Evolutionary conservation across 2,797 vertebrate species (phyloP).

Genomic region (Melanotaenia maccullochi): DNA sequence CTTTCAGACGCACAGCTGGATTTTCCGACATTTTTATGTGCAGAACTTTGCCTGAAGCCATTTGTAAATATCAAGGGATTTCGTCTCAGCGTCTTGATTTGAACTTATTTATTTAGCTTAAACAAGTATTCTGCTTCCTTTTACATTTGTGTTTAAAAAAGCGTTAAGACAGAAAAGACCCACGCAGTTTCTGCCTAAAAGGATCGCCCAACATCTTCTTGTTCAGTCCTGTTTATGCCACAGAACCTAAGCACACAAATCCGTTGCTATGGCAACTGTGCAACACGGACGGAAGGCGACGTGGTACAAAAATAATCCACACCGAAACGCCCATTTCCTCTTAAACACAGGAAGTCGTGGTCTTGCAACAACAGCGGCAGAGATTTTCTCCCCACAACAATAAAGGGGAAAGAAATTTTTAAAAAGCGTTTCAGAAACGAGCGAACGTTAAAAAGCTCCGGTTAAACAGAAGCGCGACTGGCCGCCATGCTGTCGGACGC

Average conservation of each 20-base stretch:
- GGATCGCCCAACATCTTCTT: background rate
- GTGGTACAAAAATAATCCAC: background rate
- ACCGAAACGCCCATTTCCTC: slow-evolving; percentile 61
- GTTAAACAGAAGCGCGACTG: background rate
- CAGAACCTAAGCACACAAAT: background rate
- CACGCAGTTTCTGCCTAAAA: background rate
- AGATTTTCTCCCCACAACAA: slow-evolving; percentile 62
- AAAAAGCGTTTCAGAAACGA: background rate
- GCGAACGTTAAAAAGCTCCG: background rate
- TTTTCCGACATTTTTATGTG: slow-evolving; percentile 49
- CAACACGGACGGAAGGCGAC: slow-evolving; percentile 50
- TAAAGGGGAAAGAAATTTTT: slow-evolving; percentile 30
- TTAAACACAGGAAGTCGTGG: slow-evolving; percentile 65
- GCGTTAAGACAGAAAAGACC: no score
- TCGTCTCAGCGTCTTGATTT: background rate
- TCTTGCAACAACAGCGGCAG: slow-evolving; percentile 32
- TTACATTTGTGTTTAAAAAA: no score
- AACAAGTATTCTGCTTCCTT: background rate
- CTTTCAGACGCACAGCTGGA: slow-evolving; percentile 36
- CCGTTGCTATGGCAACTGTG: slow-evolving; percentile 62
- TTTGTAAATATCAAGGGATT: slow-evolving; percentile 32
- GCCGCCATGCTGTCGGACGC: slow-evolving; percentile 79
- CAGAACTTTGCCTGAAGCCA: slow-evolving; percentile 60
- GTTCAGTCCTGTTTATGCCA: background rate
- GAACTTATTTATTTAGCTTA: background rate